A percentile compares a stretch with the other conserved stretches of the same genome.
Evolutionary conservation across 1,140 invertebrate genomes (phyloP).

Genomic region (Drosophila sp.): DNA sequence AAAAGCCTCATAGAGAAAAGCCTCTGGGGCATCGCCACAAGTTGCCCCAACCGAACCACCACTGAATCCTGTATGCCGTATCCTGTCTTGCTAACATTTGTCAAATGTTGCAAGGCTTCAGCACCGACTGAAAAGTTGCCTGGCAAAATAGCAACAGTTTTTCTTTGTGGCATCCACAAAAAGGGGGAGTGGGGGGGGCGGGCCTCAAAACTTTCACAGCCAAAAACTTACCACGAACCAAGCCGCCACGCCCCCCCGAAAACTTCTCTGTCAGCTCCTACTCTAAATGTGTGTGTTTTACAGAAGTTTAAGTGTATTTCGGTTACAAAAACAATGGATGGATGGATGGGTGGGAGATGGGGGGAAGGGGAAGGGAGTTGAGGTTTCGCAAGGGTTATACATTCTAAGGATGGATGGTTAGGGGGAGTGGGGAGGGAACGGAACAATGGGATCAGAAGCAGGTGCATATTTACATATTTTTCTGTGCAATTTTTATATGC

Average conservation of each 20-base stretch:
- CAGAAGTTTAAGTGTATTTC: conserved; percentile 71
- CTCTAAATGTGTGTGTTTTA: conserved; percentile 27
- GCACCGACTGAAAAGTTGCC: conserved; percentile 42
- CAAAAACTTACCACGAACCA: conserved; percentile 49
- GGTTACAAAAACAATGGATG: conserved; percentile 21
- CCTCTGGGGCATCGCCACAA: conserved; percentile 64
- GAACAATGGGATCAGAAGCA: conserved; percentile 44
- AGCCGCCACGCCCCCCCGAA: conserved; percentile 1
- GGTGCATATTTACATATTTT: conserved; percentile 79
- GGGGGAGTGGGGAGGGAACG: not conserved
- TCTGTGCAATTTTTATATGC: conserved; percentile 32
- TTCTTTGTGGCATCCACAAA: conserved; percentile 14
- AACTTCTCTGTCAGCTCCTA: not conserved
- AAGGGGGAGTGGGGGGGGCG: not conserved
- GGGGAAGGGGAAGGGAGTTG: too few relatives aligned
- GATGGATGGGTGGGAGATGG: not conserved
- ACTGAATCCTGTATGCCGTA: conserved; percentile 14
- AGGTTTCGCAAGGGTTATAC: not conserved
- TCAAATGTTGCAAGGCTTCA: conserved; percentile 74
- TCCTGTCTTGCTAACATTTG: conserved; percentile 64
- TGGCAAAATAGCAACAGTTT: conserved; percentile 77
- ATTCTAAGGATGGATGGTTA: not conserved
- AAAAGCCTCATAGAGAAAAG: conserved; percentile 68
- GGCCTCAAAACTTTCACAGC: conserved; percentile 60
- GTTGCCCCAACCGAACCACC: conserved; percentile 5